Evolutionary conservation across 2,113 vertebrate genomes (phyloP).

Genomic region (Tyto alba): DNA sequence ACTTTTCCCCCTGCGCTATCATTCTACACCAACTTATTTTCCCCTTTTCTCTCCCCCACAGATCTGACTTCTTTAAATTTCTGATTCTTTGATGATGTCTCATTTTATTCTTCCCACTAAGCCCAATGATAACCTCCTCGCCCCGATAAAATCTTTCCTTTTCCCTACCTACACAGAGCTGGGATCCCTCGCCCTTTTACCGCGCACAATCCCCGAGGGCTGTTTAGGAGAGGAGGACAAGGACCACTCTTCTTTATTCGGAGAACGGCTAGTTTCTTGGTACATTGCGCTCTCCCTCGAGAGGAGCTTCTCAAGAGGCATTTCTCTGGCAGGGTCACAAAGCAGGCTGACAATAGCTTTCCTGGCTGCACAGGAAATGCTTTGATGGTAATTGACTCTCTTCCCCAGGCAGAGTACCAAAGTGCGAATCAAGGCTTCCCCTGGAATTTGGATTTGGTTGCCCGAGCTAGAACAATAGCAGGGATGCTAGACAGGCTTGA

Average conservation of each 20-base stretch:
- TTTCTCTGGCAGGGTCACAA: neutral
- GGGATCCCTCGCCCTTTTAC: neutral
- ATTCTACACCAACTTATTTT: neutral
- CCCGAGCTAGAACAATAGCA: neutral
- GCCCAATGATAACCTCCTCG: neutral
- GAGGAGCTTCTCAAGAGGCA: neutral
- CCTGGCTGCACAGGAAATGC: neutral
- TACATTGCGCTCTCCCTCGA: neutral
- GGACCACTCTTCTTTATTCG: neutral
- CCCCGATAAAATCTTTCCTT: neutral
- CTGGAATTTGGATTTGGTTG: conserved; percentile 21
- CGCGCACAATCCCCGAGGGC: neutral
- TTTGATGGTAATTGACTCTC: conserved; percentile 26
- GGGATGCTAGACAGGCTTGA: neutral
- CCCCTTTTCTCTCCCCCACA: neutral
- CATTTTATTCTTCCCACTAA: neutral
- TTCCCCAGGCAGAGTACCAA: conserved; percentile 36
- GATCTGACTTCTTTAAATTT: neutral
- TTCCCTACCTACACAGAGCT: neutral
- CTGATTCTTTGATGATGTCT: neutral
- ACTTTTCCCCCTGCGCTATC: neutral
- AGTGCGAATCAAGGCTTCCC: neutral
- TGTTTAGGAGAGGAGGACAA: neutral
- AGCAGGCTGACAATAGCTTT: conserved; percentile 1
- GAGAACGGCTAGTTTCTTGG: neutral